phyloP scores from a whole-genome alignment of 2,113 vertebrate species.

The Calypte anna region DNA sequence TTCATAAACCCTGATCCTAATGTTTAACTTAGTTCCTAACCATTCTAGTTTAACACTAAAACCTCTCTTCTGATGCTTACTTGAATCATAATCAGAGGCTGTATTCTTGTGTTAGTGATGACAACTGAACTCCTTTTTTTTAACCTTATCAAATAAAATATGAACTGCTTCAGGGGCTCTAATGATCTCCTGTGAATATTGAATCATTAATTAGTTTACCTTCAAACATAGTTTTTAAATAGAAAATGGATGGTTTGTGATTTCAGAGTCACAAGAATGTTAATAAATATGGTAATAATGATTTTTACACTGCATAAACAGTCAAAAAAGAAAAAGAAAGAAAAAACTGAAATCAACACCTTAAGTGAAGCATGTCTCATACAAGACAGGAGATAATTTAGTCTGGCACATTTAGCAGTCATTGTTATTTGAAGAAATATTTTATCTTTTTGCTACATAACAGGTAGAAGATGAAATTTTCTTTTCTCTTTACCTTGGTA shows the following conservation, averaged over 20 bases:
- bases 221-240: not conserved
- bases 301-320: not conserved
- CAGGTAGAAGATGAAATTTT: not conserved
- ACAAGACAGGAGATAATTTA: not conserved
- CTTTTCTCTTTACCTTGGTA: not conserved
- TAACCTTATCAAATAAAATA: not conserved
- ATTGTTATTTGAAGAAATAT: not conserved
- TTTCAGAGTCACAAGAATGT: not conserved
- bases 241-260: not conserved
- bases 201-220: not conserved
- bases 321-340: too few species aligned
- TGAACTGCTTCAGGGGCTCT: not conserved
- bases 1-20: not conserved
- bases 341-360: too few species aligned
- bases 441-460: not conserved
- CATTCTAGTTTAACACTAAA: not conserved
- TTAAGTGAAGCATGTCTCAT: not conserved
- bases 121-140: not conserved
- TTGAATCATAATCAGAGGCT: not conserved
- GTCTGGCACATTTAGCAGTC: not conserved
- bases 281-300: not conserved
- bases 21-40: not conserved
- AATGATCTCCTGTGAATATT: not conserved
- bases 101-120: rapidly evolving
- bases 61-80: not conserved